These are phyloP conservation scores for Gopherus flavomarginatus DNA, from an alignment of 2,113 vertebrate genomes.

Conservation along the genomic window DNA sequence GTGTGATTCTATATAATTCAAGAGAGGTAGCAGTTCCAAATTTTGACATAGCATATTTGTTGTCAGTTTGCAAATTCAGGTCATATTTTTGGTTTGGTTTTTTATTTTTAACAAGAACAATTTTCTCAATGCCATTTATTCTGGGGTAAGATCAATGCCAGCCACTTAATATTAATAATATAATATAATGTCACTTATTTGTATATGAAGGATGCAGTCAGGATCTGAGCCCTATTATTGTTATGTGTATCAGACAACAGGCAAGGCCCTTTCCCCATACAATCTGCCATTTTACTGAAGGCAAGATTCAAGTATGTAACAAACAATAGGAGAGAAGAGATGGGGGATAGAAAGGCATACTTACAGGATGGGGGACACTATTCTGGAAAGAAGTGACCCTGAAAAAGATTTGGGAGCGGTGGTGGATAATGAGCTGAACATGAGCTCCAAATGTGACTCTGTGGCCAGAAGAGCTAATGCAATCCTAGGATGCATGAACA, in stretches of 20 bases:
- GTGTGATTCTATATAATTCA: too few relatives aligned
- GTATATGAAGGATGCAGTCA: neutral
- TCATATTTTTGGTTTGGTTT: neutral
- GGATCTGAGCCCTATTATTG: fast-evolving
- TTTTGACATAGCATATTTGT: neutral
- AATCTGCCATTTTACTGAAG: neutral
- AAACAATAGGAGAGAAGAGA: neutral
- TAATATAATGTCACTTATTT: neutral
- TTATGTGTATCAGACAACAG: neutral
- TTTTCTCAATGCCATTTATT: neutral
- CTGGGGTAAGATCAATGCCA: neutral
- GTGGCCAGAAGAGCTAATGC: too few relatives aligned
- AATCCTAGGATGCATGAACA: too few relatives aligned
- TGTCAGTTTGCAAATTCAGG: slow-evolving; percentile 1
- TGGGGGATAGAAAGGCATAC: neutral
- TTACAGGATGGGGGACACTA: too few relatives aligned
- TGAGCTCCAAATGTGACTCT: too few relatives aligned
- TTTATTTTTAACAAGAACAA: neutral
- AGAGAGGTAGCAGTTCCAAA: neutral
- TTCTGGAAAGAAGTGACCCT: too few relatives aligned
- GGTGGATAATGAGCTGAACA: too few relatives aligned
- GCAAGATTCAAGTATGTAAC: neutral
- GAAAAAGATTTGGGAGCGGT: too few relatives aligned
- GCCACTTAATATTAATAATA: neutral
- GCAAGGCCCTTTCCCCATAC: neutral